Percentiles rank a stretch among this genome's conserved stretches.
These are phyloP conservation scores for Heliconius ethilla DNA, from an alignment of 2,888 invertebrate species.

Conservation along the genomic window DNA sequence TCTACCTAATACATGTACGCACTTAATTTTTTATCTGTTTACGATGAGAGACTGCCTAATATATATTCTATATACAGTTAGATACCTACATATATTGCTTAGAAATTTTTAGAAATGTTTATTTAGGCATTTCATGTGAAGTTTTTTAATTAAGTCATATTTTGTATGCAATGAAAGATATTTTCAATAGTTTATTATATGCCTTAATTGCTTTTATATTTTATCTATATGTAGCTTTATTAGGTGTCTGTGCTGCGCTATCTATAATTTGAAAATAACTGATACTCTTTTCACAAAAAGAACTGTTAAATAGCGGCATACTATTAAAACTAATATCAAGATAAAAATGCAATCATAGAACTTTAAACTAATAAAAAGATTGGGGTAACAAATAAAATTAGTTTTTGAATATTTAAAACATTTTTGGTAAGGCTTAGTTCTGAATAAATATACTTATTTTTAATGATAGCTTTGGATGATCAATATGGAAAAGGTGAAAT, in stretches of 20 bases:
- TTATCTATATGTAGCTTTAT: conserved; percentile 2
- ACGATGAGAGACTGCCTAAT: conserved; percentile 1
- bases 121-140: background rate
- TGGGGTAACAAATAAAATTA: background rate
- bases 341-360: conserved; percentile 34
- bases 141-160: background rate
- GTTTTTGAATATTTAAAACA: background rate
- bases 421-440: background rate
- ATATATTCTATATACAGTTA: background rate
- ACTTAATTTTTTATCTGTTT: background rate
- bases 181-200: conserved; percentile 2
- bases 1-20: background rate
- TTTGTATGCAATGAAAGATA: background rate
- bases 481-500: too few relatives aligned
- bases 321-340: conserved; percentile 21
- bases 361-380: conserved; percentile 31
- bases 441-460: background rate
- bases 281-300: conserved; percentile 23
- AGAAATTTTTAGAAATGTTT: background rate
- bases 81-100: background rate
- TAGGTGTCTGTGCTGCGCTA: conserved; percentile 16
- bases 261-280: conserved; percentile 15
- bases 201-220: background rate
- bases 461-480: too few relatives aligned
- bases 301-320: conserved; percentile 35